phyloP scores from a whole-genome alignment of 2,113 vertebrate genomes.

The Apus apus region DNA sequence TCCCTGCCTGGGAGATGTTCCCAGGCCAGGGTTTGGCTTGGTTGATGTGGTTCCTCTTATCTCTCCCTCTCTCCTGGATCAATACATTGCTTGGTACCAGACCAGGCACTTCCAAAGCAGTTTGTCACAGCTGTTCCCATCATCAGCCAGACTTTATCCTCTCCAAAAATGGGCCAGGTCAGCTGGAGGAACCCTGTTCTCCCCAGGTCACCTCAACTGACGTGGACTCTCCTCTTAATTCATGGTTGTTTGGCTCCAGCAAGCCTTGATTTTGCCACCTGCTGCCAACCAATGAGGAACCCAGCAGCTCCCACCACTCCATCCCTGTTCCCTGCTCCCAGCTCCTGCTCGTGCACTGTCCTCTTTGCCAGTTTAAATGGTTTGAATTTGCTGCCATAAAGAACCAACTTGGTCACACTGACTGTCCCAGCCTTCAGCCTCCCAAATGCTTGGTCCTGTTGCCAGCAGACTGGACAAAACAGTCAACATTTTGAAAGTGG shows the following conservation, averaged over 20 bases:
- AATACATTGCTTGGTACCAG: rapidly evolving
- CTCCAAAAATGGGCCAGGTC: not conserved
- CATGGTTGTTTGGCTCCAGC: rapidly evolving
- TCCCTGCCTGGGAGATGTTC: not conserved
- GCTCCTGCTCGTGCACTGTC: not conserved
- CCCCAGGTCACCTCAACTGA: not conserved
- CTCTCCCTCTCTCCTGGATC: not conserved
- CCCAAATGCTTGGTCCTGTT: not conserved
- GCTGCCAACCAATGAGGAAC: not conserved
- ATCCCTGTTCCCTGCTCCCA: not conserved
- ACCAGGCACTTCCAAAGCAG: not conserved
- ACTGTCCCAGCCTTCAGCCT: not conserved
- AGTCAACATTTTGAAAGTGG: not conserved
- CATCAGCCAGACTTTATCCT: not conserved
- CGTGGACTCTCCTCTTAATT: not conserved
- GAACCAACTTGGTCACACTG: rapidly evolving
- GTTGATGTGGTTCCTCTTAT: not conserved
- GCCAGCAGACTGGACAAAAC: not conserved
- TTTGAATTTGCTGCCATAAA: not conserved
- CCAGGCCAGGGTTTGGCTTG: not conserved
- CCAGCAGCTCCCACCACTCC: not conserved
- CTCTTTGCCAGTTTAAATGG: not conserved
- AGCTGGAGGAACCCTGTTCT: not conserved
- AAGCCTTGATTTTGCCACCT: not conserved
- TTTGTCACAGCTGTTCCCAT: not conserved